Evolutionary conservation across 2,888 invertebrate species (phyloP).

Genomic region (Cyclophora punctaria): DNA sequence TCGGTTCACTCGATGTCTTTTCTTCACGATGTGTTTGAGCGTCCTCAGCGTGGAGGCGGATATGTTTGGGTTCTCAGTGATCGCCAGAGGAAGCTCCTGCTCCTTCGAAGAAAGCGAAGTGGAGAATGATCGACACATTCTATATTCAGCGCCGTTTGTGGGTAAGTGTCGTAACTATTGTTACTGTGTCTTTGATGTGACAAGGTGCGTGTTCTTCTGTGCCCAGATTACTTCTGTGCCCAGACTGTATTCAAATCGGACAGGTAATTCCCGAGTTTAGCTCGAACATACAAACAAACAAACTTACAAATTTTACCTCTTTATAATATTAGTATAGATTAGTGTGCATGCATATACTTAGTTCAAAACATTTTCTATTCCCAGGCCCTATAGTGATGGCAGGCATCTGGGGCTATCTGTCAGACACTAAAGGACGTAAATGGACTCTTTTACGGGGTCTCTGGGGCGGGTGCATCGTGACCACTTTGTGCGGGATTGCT

Average conservation of each 20-base stretch:
- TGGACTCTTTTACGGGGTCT: conserved; percentile 12
- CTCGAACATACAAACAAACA: no score
- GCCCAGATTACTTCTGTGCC: no score
- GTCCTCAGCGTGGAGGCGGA: conserved; percentile 33
- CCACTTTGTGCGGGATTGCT: conserved; percentile 11
- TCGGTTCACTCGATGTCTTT: conserved; percentile 35
- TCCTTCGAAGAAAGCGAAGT: conserved; percentile 73
- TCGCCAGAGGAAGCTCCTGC: conserved; percentile 37
- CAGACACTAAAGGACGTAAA: conserved; percentile 34
- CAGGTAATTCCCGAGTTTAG: no score
- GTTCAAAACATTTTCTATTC: no score
- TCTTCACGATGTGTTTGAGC: conserved; percentile 31
- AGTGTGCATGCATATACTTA: no score
- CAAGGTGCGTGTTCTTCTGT: no score
- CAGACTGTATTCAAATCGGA: no score
- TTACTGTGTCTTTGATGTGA: no score
- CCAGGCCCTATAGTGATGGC: conserved; percentile 60
- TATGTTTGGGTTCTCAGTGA: conserved; percentile 38
- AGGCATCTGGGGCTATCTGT: conserved; percentile 61
- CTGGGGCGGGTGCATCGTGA: conserved; percentile 10
- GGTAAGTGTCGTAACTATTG: no score
- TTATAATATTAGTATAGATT: no score
- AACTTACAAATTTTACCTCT: no score
- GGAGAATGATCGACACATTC: no score
- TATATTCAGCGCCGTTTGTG: conserved; percentile 78